phyloP scores from a whole-genome alignment of 1,140 invertebrate species.

The Drosophila mayri region DNA sequence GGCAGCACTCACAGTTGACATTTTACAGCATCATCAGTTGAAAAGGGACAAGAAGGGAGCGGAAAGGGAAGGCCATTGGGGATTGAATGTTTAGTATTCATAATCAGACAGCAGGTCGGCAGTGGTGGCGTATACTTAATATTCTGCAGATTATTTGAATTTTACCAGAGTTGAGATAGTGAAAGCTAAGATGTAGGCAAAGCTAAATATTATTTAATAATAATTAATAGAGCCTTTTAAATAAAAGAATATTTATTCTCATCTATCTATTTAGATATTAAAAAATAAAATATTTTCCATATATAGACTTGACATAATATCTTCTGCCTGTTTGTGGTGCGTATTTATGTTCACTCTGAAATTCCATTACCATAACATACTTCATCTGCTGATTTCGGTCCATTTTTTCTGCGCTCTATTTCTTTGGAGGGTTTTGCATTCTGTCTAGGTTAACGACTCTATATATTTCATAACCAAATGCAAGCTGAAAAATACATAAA shows the following conservation, averaged over 20 bases:
- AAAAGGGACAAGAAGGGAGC: constrained; percentile 2
- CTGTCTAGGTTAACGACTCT: constrained; percentile 44
- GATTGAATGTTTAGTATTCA: constrained; percentile 44
- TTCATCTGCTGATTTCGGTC: constrained; percentile 10
- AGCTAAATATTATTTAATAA: no score
- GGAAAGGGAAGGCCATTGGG: constrained; percentile 18
- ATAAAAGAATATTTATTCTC: not conserved
- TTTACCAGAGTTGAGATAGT: not conserved
- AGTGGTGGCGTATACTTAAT: constrained; percentile 41
- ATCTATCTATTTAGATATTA: not conserved
- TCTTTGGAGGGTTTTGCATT: constrained; percentile 32
- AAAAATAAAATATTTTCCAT: not conserved
- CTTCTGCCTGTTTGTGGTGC: not conserved
- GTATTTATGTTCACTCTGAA: constrained; percentile 21
- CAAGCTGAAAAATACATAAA: constrained; percentile 40
- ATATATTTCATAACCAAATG: constrained; percentile 37
- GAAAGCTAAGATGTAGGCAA: no score
- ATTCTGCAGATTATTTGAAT: constrained; percentile 9
- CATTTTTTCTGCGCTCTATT: constrained; percentile 15
- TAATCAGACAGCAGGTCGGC: constrained; percentile 30
- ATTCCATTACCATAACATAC: constrained; percentile 24
- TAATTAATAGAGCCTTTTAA: not conserved
- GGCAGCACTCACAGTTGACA: constrained; percentile 75
- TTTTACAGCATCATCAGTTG: constrained; percentile 64
- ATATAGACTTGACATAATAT: not conserved